phyloP scores from a whole-genome alignment of 1,140 invertebrate genomes.

The Drosophila neocordata region DNA sequence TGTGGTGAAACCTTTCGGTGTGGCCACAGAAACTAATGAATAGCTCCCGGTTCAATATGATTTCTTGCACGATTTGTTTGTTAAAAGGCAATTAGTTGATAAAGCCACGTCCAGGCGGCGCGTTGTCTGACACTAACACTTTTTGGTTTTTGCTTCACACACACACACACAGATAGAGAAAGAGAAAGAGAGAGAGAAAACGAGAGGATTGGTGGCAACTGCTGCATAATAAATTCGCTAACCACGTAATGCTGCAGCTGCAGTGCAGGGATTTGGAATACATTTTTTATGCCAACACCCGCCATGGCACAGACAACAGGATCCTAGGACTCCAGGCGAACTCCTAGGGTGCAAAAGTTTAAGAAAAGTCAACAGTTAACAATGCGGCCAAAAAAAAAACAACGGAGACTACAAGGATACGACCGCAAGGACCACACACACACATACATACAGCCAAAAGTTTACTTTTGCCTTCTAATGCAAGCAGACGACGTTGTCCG shows the following conservation, averaged over 20 bases:
- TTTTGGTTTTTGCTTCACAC: constrained; percentile 10
- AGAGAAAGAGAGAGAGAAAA: constrained; percentile 23
- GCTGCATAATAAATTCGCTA: constrained; percentile 81
- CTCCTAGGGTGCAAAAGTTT: constrained; percentile 69
- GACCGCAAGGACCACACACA: constrained; percentile 1
- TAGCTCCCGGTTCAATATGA: constrained; percentile 69
- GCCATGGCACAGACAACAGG: constrained; percentile 46
- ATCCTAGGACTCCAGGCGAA: constrained; percentile 11
- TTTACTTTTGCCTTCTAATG: constrained; percentile 43
- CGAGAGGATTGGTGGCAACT: constrained; percentile 23
- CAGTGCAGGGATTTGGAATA: constrained; percentile 79
- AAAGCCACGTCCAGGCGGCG: constrained; percentile 23
- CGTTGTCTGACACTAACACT: constrained; percentile 11
- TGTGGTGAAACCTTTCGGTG: constrained; percentile 40
- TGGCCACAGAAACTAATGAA: constrained; percentile 57
- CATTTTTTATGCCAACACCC: constrained; percentile 76
- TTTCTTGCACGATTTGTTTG: constrained; percentile 80
- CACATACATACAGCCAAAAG: constrained; percentile 1
- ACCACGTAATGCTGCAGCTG: constrained; percentile 81
- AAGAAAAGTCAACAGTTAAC: constrained; percentile 80
- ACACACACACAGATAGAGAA: constrained; percentile 16
- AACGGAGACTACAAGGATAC: constrained; percentile 30
- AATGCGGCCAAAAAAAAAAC: constrained; percentile 60
- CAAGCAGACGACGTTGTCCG: constrained; percentile 32
- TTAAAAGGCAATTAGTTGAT: constrained; percentile 79